Base-by-base conservation (phyloP, 2,113 vertebrate species). In the Nibea albiflora region DNA sequence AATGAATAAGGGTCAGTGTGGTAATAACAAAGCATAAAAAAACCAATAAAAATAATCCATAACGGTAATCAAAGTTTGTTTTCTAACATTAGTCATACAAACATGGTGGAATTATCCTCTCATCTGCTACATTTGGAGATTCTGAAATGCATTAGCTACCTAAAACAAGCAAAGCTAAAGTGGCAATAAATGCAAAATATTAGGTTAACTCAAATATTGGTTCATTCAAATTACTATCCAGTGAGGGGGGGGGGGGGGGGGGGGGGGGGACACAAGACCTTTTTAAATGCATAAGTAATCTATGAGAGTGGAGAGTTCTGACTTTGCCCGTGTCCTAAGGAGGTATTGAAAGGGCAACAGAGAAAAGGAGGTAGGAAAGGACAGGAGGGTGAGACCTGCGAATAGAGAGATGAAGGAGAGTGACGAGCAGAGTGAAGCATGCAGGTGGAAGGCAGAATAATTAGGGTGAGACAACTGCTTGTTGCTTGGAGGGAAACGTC, bases 231-330 rank as follows among this genome's bases (percentile, higher is more conserved):
- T 93, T 63, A 70, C 67, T 44, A 42, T 46, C 65, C 78, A 63
- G 31, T 54, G 44, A 76, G 47, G 31, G 31, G 31, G 5, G n/a
- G n/a, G n/a, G n/a, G n/a, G n/a, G n/a, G n/a, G n/a, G n/a, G n/a
- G n/a, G n/a, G n/a, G n/a, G n/a, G n/a, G n/a, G n/a, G n/a, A n/a
- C n/a, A n/a, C n/a, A n/a, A 93, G 93, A 94, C 94, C 94, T 94
- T 95, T 95, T 95, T 91, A 94, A 92, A 95, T 95, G 88, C 85
- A 63, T 47, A 85, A 83, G 83, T 85, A 92, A 92, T 93, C 90
- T 87, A 24, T 6, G 28, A 81, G 84, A 84, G 44, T 68, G 67
- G 82, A 88, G 85, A 85, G 75, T 85, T 70, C 46, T 85, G 85
- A 85, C 88, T 89, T 85, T 80, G 83, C 81, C 77, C 5, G 86